These are phyloP conservation scores for Monochamus saltuarius DNA, from an alignment of 1,140 invertebrate species.

Conservation along the genomic window DNA sequence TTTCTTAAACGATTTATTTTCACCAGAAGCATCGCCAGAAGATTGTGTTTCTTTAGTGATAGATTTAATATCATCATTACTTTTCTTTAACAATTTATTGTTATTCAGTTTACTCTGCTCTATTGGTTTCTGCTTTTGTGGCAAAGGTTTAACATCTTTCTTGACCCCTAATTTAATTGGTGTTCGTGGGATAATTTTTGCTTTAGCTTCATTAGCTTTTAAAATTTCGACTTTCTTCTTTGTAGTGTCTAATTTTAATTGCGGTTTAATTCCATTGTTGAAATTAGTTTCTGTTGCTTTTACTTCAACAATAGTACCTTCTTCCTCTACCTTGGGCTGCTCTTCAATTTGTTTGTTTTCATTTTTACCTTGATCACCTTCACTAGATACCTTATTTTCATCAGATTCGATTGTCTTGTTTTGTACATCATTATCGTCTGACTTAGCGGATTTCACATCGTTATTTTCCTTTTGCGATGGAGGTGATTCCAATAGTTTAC, in stretches of 20 bases:
- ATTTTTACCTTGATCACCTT: conserved; percentile 2
- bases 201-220: conserved; percentile 22
- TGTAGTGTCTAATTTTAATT: neutral
- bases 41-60: conserved; percentile 9
- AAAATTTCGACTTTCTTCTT: conserved; percentile 17
- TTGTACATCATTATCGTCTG: conserved; percentile 7
- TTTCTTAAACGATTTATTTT: neutral
- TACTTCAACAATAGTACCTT: neutral
- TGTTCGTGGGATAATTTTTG: conserved; percentile 14
- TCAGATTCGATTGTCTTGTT: conserved; percentile 4
- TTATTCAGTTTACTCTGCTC: neutral
- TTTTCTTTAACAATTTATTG: conserved; percentile 19
- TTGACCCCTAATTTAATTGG: neutral
- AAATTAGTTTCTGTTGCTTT: neutral
- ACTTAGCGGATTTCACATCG: neutral
- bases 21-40: neutral
- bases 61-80: conserved; percentile 24
- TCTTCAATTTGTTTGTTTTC: neutral
- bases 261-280: neutral
- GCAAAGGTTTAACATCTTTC: conserved; percentile 4
- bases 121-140: neutral
- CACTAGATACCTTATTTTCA: neutral
- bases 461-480: conserved; percentile 5
- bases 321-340: neutral
- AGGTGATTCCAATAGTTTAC: conserved; percentile 24